Evolutionary conservation across 2,888 invertebrate species (phyloP), one percentile per base, ranked within the genome.

Genomic region (Mesoligia furuncula): DNA sequence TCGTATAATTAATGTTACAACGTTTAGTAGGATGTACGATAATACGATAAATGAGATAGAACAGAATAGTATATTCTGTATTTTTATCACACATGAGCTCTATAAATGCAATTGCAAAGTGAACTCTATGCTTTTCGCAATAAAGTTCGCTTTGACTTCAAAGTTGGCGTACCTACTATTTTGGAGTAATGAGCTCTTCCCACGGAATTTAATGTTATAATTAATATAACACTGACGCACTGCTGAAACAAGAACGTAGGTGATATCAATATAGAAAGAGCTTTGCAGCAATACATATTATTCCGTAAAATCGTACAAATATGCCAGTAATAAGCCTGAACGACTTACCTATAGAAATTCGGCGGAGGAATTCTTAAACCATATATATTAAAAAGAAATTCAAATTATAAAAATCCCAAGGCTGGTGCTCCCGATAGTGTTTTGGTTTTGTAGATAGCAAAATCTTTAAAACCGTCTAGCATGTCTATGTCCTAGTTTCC

Each of bases 171-270:
- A 4, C 24, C 54, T 54, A 9, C 9, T 36, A 20, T 65, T 71
- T 64, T 39, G 3, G 9, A 11, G 36, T 59, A 77, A 71, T 64
- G 48, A 71, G 57, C 15, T 84, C 54, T n/a, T 57, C n/a, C 54
- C 11, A n/a, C 54, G 54, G n/a, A 57, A 57, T 13, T 54, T n/a
- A 13, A 57, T 57, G 54, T 57, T 62, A 71, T 79, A 39, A 79
- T 79, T 67, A 62, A 54, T 79, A 31, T 75, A 82, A 67, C 75
- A 75, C 51, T 79, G 81, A 81, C 42, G 24, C 15, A 66, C 42
- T 54, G 42, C 24, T 39, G 24, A 39, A 17, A 67, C 66, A 61
- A 74, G 75, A 51, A 36, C 36, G 42, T 13, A 20, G 51, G 36
- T 67, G 36, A 54, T 36, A 61, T 79, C 66, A 36, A 45, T 79